Evolutionary conservation across 2,888 invertebrate species (phyloP).

Genomic region (Eupeodes latifasciatus): DNA sequence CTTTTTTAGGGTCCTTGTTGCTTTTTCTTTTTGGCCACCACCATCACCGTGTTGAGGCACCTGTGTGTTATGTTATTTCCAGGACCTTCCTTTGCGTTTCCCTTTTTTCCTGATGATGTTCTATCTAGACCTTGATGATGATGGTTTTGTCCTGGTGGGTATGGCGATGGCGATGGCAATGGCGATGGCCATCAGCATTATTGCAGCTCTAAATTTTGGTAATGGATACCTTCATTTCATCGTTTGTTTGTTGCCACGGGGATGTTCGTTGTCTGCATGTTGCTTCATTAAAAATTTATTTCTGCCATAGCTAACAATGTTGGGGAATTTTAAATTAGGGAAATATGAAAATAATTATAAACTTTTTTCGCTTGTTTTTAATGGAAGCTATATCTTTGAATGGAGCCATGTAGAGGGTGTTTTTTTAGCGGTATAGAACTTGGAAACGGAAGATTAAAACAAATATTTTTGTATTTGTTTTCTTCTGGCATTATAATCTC

Average conservation of each 20-base stretch:
- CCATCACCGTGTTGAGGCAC: constrained; percentile 9
- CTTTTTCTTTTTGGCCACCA: not conserved
- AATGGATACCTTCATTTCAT: constrained; percentile 19
- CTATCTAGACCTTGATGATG: not conserved
- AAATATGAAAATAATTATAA: constrained; percentile 68
- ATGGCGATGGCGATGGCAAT: not conserved
- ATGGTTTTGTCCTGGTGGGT: not conserved
- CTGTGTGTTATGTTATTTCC: constrained; percentile 48
- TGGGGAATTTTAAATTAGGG: constrained; percentile 54
- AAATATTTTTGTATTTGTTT: no score
- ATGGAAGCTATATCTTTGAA: constrained; percentile 25
- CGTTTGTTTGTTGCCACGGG: not conserved
- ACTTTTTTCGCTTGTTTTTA: constrained; percentile 37
- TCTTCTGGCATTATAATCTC: no score
- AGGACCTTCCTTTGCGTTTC: constrained; percentile 5
- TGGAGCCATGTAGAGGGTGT: no score
- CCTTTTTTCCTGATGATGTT: not conserved
- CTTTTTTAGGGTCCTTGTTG: not conserved
- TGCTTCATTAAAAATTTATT: constrained; percentile 69
- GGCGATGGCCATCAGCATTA: constrained; percentile 42
- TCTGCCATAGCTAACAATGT: constrained; percentile 29
- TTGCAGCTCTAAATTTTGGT: constrained; percentile 60
- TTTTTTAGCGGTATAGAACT: no score
- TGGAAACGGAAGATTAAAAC: no score
- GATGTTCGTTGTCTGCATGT: constrained; percentile 58